Percentiles rank a stretch among this genome's conserved stretches.
Conservation (phyloP, 2,797 vertebrate species). For the Acanthis flammea region DNA sequence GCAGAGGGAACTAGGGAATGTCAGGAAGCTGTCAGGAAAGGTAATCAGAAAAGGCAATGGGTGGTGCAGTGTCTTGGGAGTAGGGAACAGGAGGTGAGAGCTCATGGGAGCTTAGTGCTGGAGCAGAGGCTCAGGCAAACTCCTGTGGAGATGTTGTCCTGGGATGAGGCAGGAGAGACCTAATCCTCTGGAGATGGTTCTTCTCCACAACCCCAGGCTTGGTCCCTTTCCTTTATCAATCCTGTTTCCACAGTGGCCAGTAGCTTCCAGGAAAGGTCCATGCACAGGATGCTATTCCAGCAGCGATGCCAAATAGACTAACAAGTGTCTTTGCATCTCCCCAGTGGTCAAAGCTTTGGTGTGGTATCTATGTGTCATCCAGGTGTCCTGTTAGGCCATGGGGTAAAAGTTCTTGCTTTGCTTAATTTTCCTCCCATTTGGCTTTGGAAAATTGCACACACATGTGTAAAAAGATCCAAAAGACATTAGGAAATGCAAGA, state of each 20-base stretch:
- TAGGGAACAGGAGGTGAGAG: not conserved
- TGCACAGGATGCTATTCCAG: not conserved
- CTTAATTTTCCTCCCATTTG: not conserved
- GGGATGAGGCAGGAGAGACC: not conserved
- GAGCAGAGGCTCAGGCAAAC: not conserved
- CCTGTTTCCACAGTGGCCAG: fast-evolving
- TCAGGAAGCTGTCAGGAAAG: not conserved
- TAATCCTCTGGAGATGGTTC: not conserved
- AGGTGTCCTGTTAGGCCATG: not conserved
- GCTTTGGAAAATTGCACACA: not conserved
- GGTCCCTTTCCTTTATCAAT: not conserved
- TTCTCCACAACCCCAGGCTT: not conserved
- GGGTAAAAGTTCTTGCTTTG: not conserved
- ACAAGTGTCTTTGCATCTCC: not conserved
- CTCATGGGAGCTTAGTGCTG: not conserved
- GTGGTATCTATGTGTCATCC: not conserved
- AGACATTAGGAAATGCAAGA: not conserved
- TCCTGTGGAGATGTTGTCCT: not conserved
- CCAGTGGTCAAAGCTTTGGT: not conserved
- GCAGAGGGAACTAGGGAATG: not conserved
- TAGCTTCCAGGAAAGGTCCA: not conserved
- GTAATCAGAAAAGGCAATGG: not conserved
- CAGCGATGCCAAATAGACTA: too few species aligned
- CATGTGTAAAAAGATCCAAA: not conserved
- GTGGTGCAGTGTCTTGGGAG: not conserved